Conservation (phyloP, 2,113 vertebrate species). For the Rhinolophus sinicus region DNA sequence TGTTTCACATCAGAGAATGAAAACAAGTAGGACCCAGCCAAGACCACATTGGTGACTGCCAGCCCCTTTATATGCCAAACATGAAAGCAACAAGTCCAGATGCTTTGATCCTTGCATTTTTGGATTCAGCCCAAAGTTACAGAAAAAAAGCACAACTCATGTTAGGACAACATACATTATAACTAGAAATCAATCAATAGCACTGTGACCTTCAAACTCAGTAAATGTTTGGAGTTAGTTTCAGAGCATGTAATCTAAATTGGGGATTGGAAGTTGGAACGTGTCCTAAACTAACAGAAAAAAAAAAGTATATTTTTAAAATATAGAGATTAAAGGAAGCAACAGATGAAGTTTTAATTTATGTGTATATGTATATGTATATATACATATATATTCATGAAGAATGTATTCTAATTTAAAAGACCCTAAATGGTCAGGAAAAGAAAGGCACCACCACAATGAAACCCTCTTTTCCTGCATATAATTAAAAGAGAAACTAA, state of each 20-base stretch:
- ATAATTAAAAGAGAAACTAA: slow-evolving; percentile 53
- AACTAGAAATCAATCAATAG: slow-evolving; percentile 93
- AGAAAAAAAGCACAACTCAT: slow-evolving; percentile 83
- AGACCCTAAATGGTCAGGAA: slow-evolving; percentile 48
- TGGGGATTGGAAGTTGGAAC: slow-evolving; percentile 89
- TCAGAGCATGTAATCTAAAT: slow-evolving; percentile 89
- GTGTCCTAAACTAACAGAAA: slow-evolving; percentile 85
- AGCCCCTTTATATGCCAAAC: slow-evolving; percentile 92
- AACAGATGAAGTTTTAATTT: slow-evolving; percentile 86
- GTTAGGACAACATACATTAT: slow-evolving; percentile 92
- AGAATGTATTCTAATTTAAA: slow-evolving; percentile 75
- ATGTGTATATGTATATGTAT: slow-evolving; percentile 13
- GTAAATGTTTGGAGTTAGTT: slow-evolving; percentile 90
- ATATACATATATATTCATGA: slow-evolving; percentile 28
- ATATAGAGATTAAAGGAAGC: slow-evolving; percentile 86
- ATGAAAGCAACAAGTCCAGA: slow-evolving; percentile 91
- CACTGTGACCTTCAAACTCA: slow-evolving; percentile 88
- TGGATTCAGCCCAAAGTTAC: slow-evolving; percentile 87
- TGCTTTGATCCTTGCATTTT: slow-evolving; percentile 91
- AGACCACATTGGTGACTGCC: slow-evolving; percentile 92
- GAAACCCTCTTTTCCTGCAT: neutral
- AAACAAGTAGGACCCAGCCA: slow-evolving; percentile 89
- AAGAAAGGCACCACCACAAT: slow-evolving; percentile 22
- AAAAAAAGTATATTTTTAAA: slow-evolving; percentile 83
- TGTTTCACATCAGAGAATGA: slow-evolving; percentile 92